Percentiles rank a stretch among this genome's conserved stretches.
Evolutionary conservation across 2,888 invertebrate species (phyloP).

Genomic region (Pasiphila rectangulata): DNA sequence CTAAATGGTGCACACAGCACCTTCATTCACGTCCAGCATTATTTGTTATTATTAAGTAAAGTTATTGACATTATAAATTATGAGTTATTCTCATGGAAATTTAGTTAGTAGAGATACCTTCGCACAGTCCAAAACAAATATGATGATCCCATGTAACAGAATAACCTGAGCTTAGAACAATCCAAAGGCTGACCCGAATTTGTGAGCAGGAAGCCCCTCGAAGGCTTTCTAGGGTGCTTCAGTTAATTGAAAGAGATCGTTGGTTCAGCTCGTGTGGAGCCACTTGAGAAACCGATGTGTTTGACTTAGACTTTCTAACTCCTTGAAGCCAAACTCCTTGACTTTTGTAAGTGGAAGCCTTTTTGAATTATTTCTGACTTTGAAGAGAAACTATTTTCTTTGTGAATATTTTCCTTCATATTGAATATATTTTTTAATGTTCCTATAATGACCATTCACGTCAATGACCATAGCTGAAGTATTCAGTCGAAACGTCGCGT

Average conservation of each 20-base stretch:
- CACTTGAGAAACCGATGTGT: slow-evolving; percentile 37
- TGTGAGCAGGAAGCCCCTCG: slow-evolving; percentile 38
- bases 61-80: too few species aligned
- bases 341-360: slow-evolving; percentile 1
- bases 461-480: too few species aligned
- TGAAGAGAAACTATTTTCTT: too few species aligned
- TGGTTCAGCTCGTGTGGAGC: slow-evolving; percentile 51
- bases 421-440: too few species aligned
- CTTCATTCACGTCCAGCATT: too few species aligned
- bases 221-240: slow-evolving; percentile 51
- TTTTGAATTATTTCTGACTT: background rate
- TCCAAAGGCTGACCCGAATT: slow-evolving; percentile 46
- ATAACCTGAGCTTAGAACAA: slow-evolving; percentile 41
- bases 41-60: too few species aligned
- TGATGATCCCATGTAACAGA: slow-evolving; percentile 4
- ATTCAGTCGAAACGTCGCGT: too few species aligned
- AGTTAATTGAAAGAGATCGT: slow-evolving; percentile 76
- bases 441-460: too few species aligned
- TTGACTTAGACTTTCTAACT: slow-evolving; percentile 22
- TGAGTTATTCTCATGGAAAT: background rate
- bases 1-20: too few species aligned
- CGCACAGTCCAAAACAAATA: background rate
- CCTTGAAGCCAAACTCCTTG: slow-evolving; percentile 9
- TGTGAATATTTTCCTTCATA: too few species aligned
- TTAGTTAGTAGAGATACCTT: background rate